Base-by-base conservation (phyloP, 2,888 invertebrate species). In the Metalampra italica region DNA sequence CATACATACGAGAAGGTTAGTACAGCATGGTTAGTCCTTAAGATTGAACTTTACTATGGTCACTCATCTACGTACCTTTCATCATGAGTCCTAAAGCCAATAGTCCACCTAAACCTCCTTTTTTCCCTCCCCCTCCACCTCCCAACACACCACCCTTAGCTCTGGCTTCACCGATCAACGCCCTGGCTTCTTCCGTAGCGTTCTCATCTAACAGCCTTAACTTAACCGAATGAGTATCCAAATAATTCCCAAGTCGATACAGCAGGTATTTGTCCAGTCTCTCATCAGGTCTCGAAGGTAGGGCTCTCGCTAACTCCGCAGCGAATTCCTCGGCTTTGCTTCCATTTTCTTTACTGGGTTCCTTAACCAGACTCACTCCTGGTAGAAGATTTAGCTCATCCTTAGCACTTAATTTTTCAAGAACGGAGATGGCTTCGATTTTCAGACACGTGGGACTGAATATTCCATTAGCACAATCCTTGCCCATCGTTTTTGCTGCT, bases 201-300 rank as follows among this genome's bases (percentile, higher is more conserved):
- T 82, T 83, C 12, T 92, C 91, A 70, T 94, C 93, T 64, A 94
- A 86, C 42, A 96, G 80, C 66, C 93, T 92, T 52, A 96, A 85
- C 52, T 93, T 93, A 53, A 96, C 88, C 0, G 94, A 92, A 64
- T 95, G 95, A 5, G 92, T 93, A 69, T 93, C 93, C 53, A 96
- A 78, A 59, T 95, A 94, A 55, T 90, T 92, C 13, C 93, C 92
- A 45, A 96, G 82, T 68, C 93, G 93, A 62, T 92, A 93, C 57
- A 95, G 66, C 32, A 96, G 85, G 62, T 93, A 95, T 39, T 94
- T 94, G 69, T 96, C 95, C 45, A 96, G 76, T 32, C 94, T 90
- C 45, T 93, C 94, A 63, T 94, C 94, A 9, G 94, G 93, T 68
- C 94, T 94, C 42, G 93, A 92, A 0, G 95, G 94, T 66, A 94